Base-by-base conservation (phyloP, 2,888 invertebrate species). In the Lapara coniferarum region DNA sequence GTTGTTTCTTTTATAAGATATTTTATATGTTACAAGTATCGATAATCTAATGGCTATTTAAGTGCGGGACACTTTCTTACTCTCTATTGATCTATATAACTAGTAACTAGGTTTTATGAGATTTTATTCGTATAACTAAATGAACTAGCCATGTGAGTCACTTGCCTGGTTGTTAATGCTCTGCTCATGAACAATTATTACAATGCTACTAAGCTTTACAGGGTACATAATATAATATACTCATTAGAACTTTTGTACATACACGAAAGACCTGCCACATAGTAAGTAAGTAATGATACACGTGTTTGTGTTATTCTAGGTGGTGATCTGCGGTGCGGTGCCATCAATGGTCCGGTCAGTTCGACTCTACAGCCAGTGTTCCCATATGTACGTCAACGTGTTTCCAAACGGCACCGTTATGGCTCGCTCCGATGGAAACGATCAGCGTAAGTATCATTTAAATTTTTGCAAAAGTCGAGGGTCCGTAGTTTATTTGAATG, bases 261-360 rank as follows among this genome's bases (percentile, higher is more conserved):
- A 37, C 37, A 37, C 37, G 8, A 37, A 37, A 37, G 37, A 37
- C 8, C 37, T 37, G 8, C 37, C 5, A 37, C 8, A 37, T 37
- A 37, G 37, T 37, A 37, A 37, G 8, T 37, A 37, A 37, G 37
- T 37, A 37, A 37, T 37, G 8, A 37, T 37, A 37, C 44, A 55
- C n/a, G 51, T 57, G 4, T 51, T 55, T 53, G 13, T 46, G 56
- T 66, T 46, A 72, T 69, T 74, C 49, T 89, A 96, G 96, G 95
- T 96, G 95, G 95, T 95, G 95, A 95, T 95, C 94, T 95, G 95
- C 95, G 95, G 95, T 94, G 95, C 95, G 94, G 95, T 95, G 94
- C 95, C 95, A 91, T 95, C 95, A 90, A 95, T 95, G 95, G 95
- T 95, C 90, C 95, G 95, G 91, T 95, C 95, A 90, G 95, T 95